These are phyloP conservation scores for Oryzias curvinotus DNA, from an alignment of 2,113 vertebrate species.

Conservation along the genomic window DNA sequence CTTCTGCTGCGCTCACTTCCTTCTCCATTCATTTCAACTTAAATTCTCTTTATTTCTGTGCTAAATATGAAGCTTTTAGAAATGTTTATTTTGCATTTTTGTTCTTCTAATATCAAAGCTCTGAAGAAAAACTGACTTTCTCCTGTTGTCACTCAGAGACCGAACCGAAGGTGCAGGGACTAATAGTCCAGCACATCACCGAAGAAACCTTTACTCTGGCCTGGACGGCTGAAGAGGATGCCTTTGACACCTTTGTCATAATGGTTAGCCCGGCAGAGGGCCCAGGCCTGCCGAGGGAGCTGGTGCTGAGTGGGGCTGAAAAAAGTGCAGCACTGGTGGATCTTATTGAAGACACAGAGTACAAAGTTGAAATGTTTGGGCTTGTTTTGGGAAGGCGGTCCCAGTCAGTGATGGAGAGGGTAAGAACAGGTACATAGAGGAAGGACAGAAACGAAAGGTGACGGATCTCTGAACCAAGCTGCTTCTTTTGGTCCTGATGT, in stretches of 20 bases:
- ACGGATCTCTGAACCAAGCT: slow-evolving; percentile 8
- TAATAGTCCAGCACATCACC: slow-evolving; percentile 84
- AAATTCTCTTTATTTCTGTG: slow-evolving; percentile 6
- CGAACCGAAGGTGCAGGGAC: slow-evolving; percentile 89
- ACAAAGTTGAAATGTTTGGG: slow-evolving; percentile 88
- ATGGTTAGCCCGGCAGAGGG: slow-evolving; percentile 82
- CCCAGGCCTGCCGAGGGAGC: slow-evolving; percentile 79
- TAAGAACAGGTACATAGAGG: slow-evolving; percentile 89
- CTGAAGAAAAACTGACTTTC: slow-evolving; percentile 51
- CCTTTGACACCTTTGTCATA: slow-evolving; percentile 91
- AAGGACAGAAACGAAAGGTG: background rate
- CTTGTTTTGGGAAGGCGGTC: slow-evolving; percentile 83
- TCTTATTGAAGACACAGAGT: slow-evolving; percentile 87
- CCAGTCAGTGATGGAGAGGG: slow-evolving; percentile 80
- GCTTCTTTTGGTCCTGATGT: slow-evolving; percentile 17
- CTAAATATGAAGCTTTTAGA: background rate
- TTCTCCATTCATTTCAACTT: slow-evolving; percentile 2
- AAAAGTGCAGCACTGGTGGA: slow-evolving; percentile 79
- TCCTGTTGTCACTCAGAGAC: slow-evolving; percentile 80
- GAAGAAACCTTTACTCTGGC: slow-evolving; percentile 85
- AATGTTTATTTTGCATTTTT: slow-evolving; percentile 8
- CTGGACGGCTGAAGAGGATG: slow-evolving; percentile 88
- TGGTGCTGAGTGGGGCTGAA: slow-evolving; percentile 82
- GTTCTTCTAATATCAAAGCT: slow-evolving; percentile 46
- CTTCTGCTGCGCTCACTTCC: slow-evolving; percentile 1